Conservation (phyloP, 2,888 invertebrate genomes). For the Ganaspis brasiliensis region DNA sequence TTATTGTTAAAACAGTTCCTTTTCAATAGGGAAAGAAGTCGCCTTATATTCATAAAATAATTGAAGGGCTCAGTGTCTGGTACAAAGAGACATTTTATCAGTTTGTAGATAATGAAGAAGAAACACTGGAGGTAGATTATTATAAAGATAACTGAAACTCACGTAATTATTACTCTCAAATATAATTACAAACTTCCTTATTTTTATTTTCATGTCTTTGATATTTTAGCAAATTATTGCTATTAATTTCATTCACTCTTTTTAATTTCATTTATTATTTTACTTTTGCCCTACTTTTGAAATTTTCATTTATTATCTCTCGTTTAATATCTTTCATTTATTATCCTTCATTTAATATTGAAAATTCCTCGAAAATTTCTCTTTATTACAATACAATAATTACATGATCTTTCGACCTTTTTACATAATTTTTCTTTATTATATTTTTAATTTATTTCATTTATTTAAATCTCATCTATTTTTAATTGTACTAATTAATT, state of each 20-base stretch:
- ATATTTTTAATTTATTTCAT: too few species aligned
- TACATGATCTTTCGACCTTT: too few species aligned
- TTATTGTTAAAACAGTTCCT: slow-evolving; percentile 18
- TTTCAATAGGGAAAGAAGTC: slow-evolving; percentile 2
- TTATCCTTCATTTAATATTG: too few species aligned
- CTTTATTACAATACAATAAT: too few species aligned
- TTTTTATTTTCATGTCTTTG: not conserved
- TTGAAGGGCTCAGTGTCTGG: slow-evolving; percentile 30
- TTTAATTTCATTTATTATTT: too few species aligned
- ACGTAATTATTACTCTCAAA: not conserved
- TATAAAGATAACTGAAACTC: slow-evolving; percentile 20
- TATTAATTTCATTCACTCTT: not conserved
- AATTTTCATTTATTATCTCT: too few species aligned
- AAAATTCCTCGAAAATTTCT: too few species aligned
- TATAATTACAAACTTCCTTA: not conserved
- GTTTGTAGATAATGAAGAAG: slow-evolving; percentile 21
- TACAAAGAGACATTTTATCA: slow-evolving; percentile 39
- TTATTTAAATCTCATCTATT: too few species aligned
- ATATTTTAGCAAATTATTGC: not conserved
- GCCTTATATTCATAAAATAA: slow-evolving; percentile 17
- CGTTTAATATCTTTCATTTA: too few species aligned
- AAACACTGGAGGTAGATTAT: slow-evolving; percentile 7
- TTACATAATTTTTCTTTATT: too few species aligned
- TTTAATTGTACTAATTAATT: too few species aligned
- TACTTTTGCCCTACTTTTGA: too few species aligned